Evolutionary conservation across 2,113 vertebrate genomes (phyloP).

Genomic region (Manacus vitellinus): DNA sequence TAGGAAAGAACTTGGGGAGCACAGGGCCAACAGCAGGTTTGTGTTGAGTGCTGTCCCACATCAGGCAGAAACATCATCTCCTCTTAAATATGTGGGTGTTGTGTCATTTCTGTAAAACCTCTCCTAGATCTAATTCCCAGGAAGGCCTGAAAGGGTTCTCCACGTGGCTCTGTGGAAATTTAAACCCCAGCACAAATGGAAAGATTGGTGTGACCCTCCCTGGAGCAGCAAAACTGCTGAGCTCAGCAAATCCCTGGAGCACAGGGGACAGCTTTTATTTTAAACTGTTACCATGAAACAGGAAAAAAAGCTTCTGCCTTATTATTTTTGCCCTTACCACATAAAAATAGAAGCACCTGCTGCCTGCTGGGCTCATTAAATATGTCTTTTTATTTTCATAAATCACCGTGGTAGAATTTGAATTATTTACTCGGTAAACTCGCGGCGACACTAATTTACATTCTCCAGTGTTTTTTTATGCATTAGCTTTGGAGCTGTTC

Average conservation of each 20-base stretch:
- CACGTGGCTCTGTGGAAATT: background rate
- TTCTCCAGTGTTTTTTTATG: background rate
- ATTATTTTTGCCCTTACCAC: background rate
- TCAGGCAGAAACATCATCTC: background rate
- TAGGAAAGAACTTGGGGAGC: background rate
- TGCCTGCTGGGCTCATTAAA: conserved; percentile 32
- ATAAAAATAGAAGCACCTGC: conserved; percentile 3
- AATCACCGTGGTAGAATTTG: background rate
- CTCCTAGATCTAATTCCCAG: background rate
- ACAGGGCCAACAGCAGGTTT: background rate
- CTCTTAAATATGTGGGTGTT: background rate
- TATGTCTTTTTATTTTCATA: conserved; percentile 30
- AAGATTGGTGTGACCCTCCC: background rate
- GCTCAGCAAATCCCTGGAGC: background rate
- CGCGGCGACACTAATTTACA: background rate
- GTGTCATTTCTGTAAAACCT: background rate
- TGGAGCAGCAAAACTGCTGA: background rate
- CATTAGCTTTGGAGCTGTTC: background rate
- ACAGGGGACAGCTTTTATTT: background rate
- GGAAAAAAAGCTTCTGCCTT: background rate
- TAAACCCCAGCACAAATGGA: background rate
- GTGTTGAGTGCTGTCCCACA: background rate
- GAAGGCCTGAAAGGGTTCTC: background rate
- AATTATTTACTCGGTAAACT: conserved; percentile 1
- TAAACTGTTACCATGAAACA: background rate